Evolutionary conservation across 2,113 vertebrate species (phyloP).

Genomic region (Thamnaconus septentrionalis): DNA sequence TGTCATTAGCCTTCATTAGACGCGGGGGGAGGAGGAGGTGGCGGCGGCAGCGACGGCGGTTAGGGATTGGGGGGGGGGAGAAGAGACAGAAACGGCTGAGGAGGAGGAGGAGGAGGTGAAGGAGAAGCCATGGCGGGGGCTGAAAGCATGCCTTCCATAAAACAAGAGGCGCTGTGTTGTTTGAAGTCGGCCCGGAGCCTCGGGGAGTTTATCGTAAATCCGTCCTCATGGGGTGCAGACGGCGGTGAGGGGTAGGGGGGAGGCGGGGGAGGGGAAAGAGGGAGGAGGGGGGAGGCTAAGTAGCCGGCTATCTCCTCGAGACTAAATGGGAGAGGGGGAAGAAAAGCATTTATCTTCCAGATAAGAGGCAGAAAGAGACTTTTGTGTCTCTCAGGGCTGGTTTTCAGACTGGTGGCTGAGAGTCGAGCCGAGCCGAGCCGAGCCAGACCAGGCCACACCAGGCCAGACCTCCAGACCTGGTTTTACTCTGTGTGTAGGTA

Average conservation of each 20-base stretch:
- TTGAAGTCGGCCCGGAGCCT: constrained; percentile 70
- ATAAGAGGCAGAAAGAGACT: constrained; percentile 61
- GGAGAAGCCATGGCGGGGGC: constrained; percentile 22
- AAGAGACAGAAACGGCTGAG: constrained; percentile 44
- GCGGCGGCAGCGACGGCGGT: constrained; percentile 44
- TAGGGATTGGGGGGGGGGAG: neutral
- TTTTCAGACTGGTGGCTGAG: constrained; percentile 25
- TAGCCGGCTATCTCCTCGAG: constrained; percentile 54
- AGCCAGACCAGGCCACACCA: too few species aligned
- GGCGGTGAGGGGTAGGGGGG: too few species aligned
- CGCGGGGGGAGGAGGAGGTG: constrained; percentile 15
- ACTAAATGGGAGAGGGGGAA: constrained; percentile 43
- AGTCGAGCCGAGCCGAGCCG: too few species aligned
- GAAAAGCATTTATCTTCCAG: constrained; percentile 49
- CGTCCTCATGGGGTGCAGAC: constrained; percentile 39
- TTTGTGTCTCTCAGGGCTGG: constrained; percentile 24
- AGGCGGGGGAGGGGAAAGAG: too few species aligned
- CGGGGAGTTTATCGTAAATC: constrained; percentile 71
- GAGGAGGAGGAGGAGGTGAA: constrained; percentile 43
- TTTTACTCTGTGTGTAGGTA: too few species aligned
- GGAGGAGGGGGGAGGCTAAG: constrained; percentile 47
- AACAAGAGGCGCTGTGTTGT: constrained; percentile 68
- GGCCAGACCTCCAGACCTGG: too few species aligned
- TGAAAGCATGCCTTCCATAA: constrained; percentile 72
- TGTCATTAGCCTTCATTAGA: constrained; percentile 80